Evolutionary conservation across 1,140 invertebrate species (phyloP).

Genomic region (Drosophila novamexicana): DNA sequence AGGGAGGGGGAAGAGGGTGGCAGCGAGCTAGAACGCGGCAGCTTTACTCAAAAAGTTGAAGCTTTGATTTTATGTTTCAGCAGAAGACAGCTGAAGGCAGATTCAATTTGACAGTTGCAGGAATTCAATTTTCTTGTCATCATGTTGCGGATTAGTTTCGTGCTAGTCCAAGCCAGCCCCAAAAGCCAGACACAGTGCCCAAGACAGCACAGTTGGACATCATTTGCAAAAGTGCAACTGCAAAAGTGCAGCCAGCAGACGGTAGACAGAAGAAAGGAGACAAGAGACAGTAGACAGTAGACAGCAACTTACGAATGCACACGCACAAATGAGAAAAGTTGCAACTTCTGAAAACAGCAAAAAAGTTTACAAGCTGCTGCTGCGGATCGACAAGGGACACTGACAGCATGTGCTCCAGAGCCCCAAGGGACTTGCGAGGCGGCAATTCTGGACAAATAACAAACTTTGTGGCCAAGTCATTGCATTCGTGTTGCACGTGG

Average conservation of each 20-base stretch:
- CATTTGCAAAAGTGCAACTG: constrained; percentile 39
- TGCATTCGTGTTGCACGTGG: constrained; percentile 53
- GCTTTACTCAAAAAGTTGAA: constrained; percentile 48
- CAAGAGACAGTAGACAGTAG: constrained; percentile 17
- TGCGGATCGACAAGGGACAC: constrained; percentile 19
- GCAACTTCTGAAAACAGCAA: constrained; percentile 59
- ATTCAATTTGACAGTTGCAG: constrained; percentile 82
- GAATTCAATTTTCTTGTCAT: constrained; percentile 82
- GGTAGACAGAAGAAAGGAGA: background rate
- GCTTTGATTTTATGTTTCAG: constrained; percentile 50
- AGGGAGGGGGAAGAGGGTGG: background rate
- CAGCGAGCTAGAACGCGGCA: background rate
- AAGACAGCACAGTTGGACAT: constrained; percentile 49
- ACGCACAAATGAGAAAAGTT: constrained; percentile 83
- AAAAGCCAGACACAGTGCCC: background rate
- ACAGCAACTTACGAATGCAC: constrained; percentile 68
- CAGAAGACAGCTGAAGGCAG: constrained; percentile 30
- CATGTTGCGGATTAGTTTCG: constrained; percentile 82
- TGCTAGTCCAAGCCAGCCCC: constrained; percentile 49
- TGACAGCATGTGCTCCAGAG: background rate
- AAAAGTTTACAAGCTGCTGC: constrained; percentile 63
- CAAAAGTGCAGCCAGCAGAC: background rate
- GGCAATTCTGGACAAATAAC: constrained; percentile 54
- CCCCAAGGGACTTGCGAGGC: constrained; percentile 25
- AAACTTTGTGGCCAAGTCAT: constrained; percentile 76